phyloP scores from a whole-genome alignment of 2,113 vertebrate genomes.

The Cyprinodon variegatus region DNA sequence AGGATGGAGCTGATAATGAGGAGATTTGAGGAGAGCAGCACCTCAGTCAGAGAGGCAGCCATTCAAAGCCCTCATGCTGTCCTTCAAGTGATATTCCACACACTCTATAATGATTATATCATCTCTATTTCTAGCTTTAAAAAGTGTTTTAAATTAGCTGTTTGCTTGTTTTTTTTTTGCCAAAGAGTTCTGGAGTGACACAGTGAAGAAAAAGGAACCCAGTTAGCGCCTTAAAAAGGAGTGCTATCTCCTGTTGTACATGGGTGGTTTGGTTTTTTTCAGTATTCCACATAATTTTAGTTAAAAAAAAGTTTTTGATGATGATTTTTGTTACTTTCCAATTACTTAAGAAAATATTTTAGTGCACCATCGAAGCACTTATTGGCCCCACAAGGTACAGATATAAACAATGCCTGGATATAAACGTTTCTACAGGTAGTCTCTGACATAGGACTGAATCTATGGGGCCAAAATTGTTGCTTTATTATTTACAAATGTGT shows the following conservation, averaged over 20 bases:
- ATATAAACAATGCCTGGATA: no score
- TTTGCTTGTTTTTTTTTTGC: no score
- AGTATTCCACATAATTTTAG: not conserved
- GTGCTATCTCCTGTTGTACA: not conserved
- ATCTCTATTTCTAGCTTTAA: not conserved
- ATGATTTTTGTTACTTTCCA: not conserved
- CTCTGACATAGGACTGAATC: no score
- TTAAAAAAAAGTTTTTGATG: no score
- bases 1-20: conserved; percentile 69
- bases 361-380: no score
- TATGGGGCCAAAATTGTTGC: no score
- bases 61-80: not conserved
- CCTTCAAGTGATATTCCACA: conserved; percentile 11
- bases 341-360: no score
- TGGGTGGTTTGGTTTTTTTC: not conserved
- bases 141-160: not conserved
- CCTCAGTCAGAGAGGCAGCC: conserved; percentile 7
- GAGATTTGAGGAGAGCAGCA: conserved; percentile 53
- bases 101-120: not conserved
- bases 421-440: no score
- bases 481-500: no score
- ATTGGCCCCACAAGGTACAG: no score
- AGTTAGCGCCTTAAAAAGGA: not conserved
- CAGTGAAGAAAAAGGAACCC: no score
- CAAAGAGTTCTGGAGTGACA: not conserved